Conservation (phyloP, 1,140 invertebrate species). For the Wiebesia pumilae region DNA sequence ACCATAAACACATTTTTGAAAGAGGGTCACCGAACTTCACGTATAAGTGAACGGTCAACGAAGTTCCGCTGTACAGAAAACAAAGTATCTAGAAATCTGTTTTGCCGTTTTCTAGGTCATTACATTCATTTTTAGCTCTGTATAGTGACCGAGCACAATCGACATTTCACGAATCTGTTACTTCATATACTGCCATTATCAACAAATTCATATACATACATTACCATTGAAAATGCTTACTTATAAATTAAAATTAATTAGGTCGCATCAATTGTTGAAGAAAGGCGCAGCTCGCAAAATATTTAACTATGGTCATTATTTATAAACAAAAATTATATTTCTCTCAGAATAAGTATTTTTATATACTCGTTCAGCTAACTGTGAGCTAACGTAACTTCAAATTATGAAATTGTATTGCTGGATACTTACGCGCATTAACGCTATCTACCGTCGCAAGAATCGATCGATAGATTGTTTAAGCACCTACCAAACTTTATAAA, state of each 20-base stretch:
- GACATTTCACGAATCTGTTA: background rate
- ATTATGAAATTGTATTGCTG: background rate
- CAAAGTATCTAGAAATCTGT: slow-evolving; percentile 4
- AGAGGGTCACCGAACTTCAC: slow-evolving; percentile 7
- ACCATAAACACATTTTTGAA: background rate
- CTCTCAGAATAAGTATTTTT: background rate
- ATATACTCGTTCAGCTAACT: background rate
- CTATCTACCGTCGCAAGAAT: background rate
- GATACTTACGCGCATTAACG: background rate
- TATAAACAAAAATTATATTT: background rate
- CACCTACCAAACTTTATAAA: background rate
- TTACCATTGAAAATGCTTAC: background rate
- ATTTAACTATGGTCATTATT: background rate
- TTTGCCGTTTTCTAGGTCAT: background rate
- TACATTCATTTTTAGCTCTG: background rate
- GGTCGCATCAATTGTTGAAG: background rate
- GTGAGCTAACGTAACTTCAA: background rate
- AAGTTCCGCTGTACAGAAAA: background rate
- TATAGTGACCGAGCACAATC: background rate
- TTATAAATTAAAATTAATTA: background rate
- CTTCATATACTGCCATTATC: background rate
- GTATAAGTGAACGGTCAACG: background rate
- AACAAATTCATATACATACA: background rate
- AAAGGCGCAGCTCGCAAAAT: background rate
- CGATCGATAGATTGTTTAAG: slow-evolving; percentile 5